Evolutionary conservation across 35 echinoderm and acorn worm species (phyloP), one percentile per base, ranked within the genome.

Genomic region (Patiria miniata): DNA sequence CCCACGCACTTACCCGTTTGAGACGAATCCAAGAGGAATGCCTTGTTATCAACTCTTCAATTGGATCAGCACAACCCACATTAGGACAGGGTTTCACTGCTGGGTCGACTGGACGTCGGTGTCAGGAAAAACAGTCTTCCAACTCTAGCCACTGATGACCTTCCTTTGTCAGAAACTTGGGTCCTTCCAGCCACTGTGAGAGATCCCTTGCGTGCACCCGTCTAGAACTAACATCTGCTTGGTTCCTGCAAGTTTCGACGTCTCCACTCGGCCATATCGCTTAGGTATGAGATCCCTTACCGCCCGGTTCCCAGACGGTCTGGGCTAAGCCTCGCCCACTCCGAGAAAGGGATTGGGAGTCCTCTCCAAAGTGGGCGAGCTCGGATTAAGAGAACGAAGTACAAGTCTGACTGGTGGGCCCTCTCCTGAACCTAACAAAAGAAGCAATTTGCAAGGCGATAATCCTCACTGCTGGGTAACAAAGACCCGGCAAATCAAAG

Each of bases 211-310:
- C 37, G 7, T 22, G 39, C 7, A 88, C n/a, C 1, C 91, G 85
- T 29, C 91, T 52, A 21, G 86, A 93, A 21, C 84, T 58, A 39
- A 88, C 79, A 86, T 94, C 93, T 39, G 84, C 88, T 36, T 77
- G 93, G 78, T 94, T 91, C n/a, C 14, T 22, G 30, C 5, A 88
- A 82, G 58, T 86, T 36, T 8, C 91, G 78, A 87, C 87, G 81
- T 42, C 61, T 73, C 93, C 93, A 94, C 56, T 94, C 88, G 32
- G 55, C 22, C 0, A 44, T 17, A 34, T 84, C 51, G 32, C 79
- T 86, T 9, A 51, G 42, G n/a, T n/a, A n/a, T n/a, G n/a, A n/a
- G n/a, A n/a, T n/a, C n/a, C n/a, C n/a, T n/a, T n/a, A n/a, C n/a
- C n/a, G n/a, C n/a, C n/a, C n/a, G n/a, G n/a, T n/a, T n/a, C n/a